Conservation (phyloP, 2,113 vertebrate species). For the Stegostoma tigrinum region DNA sequence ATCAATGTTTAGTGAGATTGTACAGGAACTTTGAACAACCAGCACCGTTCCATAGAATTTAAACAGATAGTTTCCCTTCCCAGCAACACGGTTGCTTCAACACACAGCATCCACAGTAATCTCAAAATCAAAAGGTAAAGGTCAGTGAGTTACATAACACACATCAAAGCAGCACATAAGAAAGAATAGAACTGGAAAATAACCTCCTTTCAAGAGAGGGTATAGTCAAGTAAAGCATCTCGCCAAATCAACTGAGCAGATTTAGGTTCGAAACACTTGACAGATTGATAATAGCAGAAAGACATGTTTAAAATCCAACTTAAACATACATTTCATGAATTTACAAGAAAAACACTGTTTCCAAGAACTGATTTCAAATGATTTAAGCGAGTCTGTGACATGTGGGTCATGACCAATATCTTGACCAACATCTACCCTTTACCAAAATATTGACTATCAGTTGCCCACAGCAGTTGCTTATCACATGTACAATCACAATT, state of each 20-base stretch:
- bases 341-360: background rate
- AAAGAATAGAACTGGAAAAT: background rate
- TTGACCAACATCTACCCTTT: background rate
- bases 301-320: background rate
- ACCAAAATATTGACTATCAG: background rate
- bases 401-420: background rate
- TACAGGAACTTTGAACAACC: background rate
- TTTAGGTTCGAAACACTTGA: background rate
- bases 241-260: background rate
- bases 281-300: background rate
- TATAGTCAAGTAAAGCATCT: background rate
- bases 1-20: background rate
- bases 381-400: background rate
- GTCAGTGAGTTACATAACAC: background rate
- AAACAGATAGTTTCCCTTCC: background rate
- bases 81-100: background rate
- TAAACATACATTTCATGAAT: background rate
- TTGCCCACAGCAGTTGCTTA: background rate
- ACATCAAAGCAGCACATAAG: background rate
- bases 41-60: background rate
- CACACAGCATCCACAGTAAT: background rate
- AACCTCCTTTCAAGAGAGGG: background rate
- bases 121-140: background rate
- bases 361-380: background rate
- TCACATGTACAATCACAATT: background rate